Conservation (phyloP, 2,888 invertebrate genomes). For the Odontomyia ornata region DNA sequence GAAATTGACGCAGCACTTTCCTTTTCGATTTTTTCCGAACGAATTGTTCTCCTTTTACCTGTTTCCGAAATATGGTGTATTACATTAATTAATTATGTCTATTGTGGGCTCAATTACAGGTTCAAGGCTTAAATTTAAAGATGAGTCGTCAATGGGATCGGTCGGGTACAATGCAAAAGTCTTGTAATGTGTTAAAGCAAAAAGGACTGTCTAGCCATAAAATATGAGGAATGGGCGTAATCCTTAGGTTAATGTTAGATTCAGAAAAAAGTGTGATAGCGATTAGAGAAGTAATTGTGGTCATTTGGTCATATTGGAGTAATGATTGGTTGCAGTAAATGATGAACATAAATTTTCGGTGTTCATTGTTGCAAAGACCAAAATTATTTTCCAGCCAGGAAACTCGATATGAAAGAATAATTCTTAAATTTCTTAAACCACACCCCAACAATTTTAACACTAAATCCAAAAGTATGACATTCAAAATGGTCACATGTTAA, state of each 20-base stretch:
- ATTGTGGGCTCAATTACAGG: conserved; percentile 47
- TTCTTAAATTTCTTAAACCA: neutral
- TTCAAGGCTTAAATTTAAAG: neutral
- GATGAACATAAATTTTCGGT: neutral
- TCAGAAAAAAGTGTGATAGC: conserved; percentile 25
- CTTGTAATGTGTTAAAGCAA: neutral
- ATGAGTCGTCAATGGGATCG: neutral
- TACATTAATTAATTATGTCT: conserved; percentile 45
- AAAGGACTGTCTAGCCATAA: conserved; percentile 30
- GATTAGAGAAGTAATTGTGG: neutral
- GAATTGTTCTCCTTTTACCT: conserved; percentile 45
- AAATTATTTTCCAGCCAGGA: neutral
- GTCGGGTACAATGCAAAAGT: neutral
- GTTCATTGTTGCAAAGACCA: too few relatives aligned
- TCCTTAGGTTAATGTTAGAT: conserved; percentile 10
- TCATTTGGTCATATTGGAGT: neutral
- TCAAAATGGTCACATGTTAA: conserved; percentile 7
- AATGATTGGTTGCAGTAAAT: neutral
- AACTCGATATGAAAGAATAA: neutral
- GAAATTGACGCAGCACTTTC: conserved; percentile 51
- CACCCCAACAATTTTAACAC: neutral
- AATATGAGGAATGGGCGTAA: conserved; percentile 29
- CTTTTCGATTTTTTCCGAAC: conserved; percentile 34
- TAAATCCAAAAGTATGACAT: neutral
- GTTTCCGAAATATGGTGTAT: conserved; percentile 20